Base-by-base conservation (phyloP, 2,888 invertebrate species). In the Apamea crenata region DNA sequence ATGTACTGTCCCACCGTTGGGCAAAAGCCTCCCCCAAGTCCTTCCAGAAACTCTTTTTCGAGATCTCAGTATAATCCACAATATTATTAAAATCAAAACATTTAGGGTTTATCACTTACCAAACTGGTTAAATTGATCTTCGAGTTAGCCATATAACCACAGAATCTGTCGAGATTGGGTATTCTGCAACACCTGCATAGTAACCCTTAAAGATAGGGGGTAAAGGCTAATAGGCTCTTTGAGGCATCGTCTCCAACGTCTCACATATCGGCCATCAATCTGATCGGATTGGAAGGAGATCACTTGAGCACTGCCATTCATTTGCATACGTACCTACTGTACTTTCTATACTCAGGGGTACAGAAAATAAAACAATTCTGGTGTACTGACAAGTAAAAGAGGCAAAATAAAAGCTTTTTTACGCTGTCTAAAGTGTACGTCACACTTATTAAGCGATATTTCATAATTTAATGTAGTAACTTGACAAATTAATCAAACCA, bases 221-320 rank as follows among this genome's bases (percentile, higher is more conserved):
- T 76, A 63, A 66, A 77, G 74, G 78, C 82, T 87, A 84, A 85
- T 81, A 81, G 78, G 67, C 59, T 77, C 81, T 86, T 78, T 65
- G 80, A 77, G 50, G 79, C 78, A 68, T 81, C 77, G 76, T 80
- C 78, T 81, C 71, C 53, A 36, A 71, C 72, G 69, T 61, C 73
- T 74, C 79, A 74, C 53, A 68, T 85, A 77, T 80, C 82, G 44
- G 79, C 74, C 50, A 81, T 81, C 80, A 78, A 87, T 80, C 78
- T 70, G 47, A 81, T 70, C 68, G 36, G 65, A 74, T 78, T 70
- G 78, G 65, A 65, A 68, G 66, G 18, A 67, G 74, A 82, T 63
- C 70, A 65, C 61, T 67, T 73, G 74, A 77, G 77, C 65, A 68
- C 2, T 69, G 74, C 69, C 29, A 79, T 75, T 77, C 68, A 86